A percentile compares a stretch with the other conserved stretches of the same genome.
Evolutionary conservation across 2,888 invertebrate species (phyloP).

Genomic region (Leucophenga montana): DNA sequence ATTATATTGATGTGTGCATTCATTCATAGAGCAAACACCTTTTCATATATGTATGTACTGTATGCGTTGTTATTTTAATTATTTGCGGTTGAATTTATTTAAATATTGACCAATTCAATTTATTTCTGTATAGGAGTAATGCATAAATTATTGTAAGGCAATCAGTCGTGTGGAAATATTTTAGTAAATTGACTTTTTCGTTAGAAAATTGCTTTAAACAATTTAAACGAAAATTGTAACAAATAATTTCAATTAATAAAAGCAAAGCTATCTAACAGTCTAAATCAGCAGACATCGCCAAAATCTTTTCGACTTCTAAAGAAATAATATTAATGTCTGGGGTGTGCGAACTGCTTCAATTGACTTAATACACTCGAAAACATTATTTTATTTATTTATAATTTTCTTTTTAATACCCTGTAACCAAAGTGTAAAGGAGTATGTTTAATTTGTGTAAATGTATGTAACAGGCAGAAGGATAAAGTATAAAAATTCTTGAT

Average conservation of each 20-base stretch:
- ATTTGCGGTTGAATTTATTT: conserved; percentile 66
- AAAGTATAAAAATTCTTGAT: too few relatives aligned
- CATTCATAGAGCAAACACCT: too few relatives aligned
- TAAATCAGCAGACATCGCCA: conserved; percentile 53
- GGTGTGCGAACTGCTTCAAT: conserved; percentile 18
- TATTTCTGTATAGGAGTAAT: conserved; percentile 38
- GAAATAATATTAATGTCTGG: conserved; percentile 8
- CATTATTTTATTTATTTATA: conserved; percentile 26
- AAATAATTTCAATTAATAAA: conserved; percentile 64
- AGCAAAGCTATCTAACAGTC: conserved; percentile 60
- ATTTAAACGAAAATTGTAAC: too few relatives aligned
- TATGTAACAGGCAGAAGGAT: too few relatives aligned
- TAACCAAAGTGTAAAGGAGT: too few relatives aligned
- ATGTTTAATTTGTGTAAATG: too few relatives aligned
- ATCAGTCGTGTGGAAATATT: not conserved
- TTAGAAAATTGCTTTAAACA: conserved; percentile 19
- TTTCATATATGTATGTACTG: conserved; percentile 45
- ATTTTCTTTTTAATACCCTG: too few relatives aligned
- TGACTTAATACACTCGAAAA: conserved; percentile 19
- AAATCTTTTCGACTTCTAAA: not conserved
- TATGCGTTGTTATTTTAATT: conserved; percentile 65
- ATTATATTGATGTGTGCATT: conserved; percentile 25
- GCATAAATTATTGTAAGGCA: conserved; percentile 3
- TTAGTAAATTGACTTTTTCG: conserved; percentile 23
- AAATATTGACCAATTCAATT: conserved; percentile 68